Evolutionary conservation across 2,113 vertebrate species (phyloP).

Genomic region (Lepisosteus oculatus): DNA sequence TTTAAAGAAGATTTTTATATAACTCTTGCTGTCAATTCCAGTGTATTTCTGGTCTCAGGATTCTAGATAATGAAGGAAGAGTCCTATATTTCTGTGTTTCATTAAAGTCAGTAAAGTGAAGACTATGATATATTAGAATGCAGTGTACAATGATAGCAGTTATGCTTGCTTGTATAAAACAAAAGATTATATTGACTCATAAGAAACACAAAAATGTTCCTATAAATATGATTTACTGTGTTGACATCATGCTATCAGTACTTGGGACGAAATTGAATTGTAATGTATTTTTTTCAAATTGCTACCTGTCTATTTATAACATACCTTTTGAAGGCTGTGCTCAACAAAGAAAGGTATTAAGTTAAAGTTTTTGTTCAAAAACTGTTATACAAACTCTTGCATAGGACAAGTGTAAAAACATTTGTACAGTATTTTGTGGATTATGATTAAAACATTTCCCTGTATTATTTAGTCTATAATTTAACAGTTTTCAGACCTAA

Average conservation of each 20-base stretch:
- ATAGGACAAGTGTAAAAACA: no score
- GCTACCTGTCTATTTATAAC: neutral
- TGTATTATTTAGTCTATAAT: no score
- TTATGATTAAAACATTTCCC: no score
- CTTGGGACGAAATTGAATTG: neutral
- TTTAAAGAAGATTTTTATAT: no score
- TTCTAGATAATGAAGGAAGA: neutral
- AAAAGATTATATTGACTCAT: neutral
- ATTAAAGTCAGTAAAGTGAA: slow-evolving; percentile 11
- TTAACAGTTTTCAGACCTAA: no score
- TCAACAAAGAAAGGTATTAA: neutral
- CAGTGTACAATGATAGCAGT: slow-evolving; percentile 14
- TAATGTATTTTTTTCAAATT: neutral
- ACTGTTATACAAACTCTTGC: no score
- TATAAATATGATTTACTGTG: neutral
- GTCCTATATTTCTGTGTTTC: slow-evolving; percentile 12
- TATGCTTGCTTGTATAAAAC: slow-evolving; percentile 1
- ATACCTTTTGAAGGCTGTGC: neutral
- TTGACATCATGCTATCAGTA: neutral
- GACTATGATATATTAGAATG: slow-evolving; percentile 20
- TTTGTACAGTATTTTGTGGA: no score
- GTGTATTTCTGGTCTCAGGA: slow-evolving; percentile 7
- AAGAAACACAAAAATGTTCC: neutral
- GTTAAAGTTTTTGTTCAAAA: no score
- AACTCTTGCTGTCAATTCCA: neutral